Base-by-base conservation (phyloP, 2,113 vertebrate genomes). In the Aegithalos caudatus region DNA sequence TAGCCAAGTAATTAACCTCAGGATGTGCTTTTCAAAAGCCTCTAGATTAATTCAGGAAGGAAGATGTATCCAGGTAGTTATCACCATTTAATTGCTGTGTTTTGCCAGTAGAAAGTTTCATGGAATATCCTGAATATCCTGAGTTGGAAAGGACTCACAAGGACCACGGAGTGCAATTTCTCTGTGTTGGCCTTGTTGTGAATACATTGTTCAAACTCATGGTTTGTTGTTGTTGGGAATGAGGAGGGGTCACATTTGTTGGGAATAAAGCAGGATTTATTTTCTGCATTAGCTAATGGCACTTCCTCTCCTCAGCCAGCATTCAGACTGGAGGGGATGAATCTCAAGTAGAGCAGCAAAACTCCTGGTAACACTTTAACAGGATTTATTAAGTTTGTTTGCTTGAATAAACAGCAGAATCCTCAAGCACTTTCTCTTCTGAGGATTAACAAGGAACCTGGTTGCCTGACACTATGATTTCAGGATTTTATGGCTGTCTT, bases 351-450 rank as follows among this genome's bases (percentile, higher is more conserved):
- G 78, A 94, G 80, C 94, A 96, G 88, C 60, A 78, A 86, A 92
- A 70, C 86, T 57, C 81, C 25, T 81, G 33, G 92, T 96, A 94
- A 95, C 86, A 92, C 80, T 95, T 97, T 95, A 97, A 96, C 96
- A 87, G 89, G 89, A 78, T 84, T 88, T 96, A 86, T 94, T 61
- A 65, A 70, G 65, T 95, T 92, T 95, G 40, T 95, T 92, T 95
- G 92, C 93, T 91, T 96, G 94, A 93, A 88, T 93, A 94, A 96
- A 74, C 94, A 87, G 37, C 42, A 65, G 66, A 85, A 89, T 90
- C 95, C 95, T 90, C 81, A 11, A 92, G 67, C 74, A 69, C 81
- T 95, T 92, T 73, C 73, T 70, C 74, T 82, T 84, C 28, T 77
- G 88, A 89, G 88, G 88, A 58, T 87, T 95, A 92, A 56, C 35